A percentile compares a stretch with the other conserved stretches of the same genome.
These are phyloP conservation scores for Bolinopsis microptera DNA, from an alignment of 37 sponge, comb jelly and placozoan genomes.

Conservation along the genomic window DNA sequence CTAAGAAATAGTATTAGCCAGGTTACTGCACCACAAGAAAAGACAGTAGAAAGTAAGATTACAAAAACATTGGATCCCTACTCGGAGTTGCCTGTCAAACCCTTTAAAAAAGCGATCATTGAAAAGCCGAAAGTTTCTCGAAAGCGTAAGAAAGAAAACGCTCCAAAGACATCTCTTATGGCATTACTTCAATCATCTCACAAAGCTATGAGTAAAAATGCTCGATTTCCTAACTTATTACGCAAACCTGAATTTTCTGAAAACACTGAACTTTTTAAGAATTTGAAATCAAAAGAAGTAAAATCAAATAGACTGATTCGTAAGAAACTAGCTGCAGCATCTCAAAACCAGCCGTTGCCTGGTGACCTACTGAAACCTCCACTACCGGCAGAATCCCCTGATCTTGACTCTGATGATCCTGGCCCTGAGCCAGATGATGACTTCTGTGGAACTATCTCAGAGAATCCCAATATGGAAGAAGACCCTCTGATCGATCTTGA, in stretches of 20 bases:
- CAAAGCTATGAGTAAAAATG: too few relatives aligned
- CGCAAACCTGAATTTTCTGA: background rate
- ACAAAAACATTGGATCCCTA: background rate
- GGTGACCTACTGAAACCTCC: constrained; percentile 12
- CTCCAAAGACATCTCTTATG: background rate
- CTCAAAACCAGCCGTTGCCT: background rate
- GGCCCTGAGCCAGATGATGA: background rate
- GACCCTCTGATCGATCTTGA: background rate
- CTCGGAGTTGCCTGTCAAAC: background rate
- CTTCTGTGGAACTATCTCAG: background rate
- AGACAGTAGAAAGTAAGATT: background rate
- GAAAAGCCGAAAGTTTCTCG: background rate
- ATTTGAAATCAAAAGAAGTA: background rate
- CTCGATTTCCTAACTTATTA: background rate
- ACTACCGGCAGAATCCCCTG: background rate
- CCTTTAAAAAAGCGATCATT: constrained; percentile 20
- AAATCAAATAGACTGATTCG: background rate
- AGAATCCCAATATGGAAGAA: background rate
- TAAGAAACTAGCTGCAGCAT: background rate
- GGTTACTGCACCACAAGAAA: background rate
- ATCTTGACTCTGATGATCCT: background rate
- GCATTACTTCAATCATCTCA: background rate
- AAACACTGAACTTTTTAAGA: constrained; percentile 48
- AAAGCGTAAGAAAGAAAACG: background rate
- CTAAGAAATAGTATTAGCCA: background rate